These are phyloP conservation scores for Opisthocomus hoazin DNA, from an alignment of 2,113 vertebrate species.

Conservation along the genomic window DNA sequence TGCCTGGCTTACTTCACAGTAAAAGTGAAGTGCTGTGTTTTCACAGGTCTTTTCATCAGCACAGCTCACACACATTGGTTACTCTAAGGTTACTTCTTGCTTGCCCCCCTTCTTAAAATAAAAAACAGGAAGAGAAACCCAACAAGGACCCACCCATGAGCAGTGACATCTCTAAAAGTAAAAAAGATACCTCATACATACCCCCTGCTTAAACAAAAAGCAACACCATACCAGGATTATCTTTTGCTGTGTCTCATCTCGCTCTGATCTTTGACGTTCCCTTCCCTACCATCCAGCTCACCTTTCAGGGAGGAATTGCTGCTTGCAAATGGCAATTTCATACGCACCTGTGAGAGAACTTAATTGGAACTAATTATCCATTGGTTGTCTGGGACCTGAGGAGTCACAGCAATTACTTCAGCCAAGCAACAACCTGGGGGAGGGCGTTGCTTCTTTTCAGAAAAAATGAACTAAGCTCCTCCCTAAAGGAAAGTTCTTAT, in stretches of 20 bases:
- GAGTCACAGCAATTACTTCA: conserved; percentile 46
- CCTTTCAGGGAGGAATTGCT: background rate
- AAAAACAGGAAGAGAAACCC: background rate
- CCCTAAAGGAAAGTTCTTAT: conserved; percentile 13
- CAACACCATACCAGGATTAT: background rate
- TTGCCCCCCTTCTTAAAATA: too few species aligned
- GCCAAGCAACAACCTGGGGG: conserved; percentile 41
- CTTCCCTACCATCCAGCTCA: background rate
- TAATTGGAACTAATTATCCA: conserved; percentile 55
- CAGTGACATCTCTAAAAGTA: background rate
- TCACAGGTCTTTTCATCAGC: background rate
- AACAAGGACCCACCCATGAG: background rate
- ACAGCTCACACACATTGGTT: background rate
- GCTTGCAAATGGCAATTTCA: conserved; percentile 7
- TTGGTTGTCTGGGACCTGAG: conserved; percentile 48
- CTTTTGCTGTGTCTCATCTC: background rate
- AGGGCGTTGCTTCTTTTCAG: background rate
- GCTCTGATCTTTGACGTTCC: background rate
- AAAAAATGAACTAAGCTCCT: background rate
- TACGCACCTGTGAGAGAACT: conserved; percentile 43
- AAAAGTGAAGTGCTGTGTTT: fast-evolving
- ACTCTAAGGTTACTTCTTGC: background rate
- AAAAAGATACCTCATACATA: background rate
- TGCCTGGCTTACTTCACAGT: background rate
- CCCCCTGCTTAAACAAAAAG: background rate